A percentile compares a stretch with the other conserved stretches of the same genome.
phyloP scores from a whole-genome alignment of 2,797 vertebrate genomes.

The Psittacula echo region DNA sequence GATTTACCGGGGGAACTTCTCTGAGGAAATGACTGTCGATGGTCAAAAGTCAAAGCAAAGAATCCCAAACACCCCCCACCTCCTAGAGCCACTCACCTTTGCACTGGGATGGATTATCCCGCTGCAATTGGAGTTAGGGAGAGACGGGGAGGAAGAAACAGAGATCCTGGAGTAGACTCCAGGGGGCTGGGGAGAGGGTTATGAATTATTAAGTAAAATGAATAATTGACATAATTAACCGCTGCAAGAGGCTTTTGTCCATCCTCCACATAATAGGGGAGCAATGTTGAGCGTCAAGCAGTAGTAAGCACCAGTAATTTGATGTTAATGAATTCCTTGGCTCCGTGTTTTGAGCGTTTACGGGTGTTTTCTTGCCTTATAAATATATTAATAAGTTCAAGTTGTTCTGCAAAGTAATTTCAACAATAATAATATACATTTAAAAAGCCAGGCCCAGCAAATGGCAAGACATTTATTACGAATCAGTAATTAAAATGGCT shows the following conservation, averaged over 20 bases:
- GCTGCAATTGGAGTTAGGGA: slow-evolving; percentile 18
- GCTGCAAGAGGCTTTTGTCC: slow-evolving; percentile 64
- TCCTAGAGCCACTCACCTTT: slow-evolving; percentile 60
- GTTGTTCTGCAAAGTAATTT: slow-evolving; percentile 60
- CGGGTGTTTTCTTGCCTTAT: slow-evolving; percentile 62
- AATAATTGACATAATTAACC: slow-evolving; percentile 77
- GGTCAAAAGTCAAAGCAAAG: slow-evolving; percentile 34
- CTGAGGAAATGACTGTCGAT: slow-evolving; percentile 25
- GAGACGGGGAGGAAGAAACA: slow-evolving; percentile 16
- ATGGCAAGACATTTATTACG: slow-evolving; percentile 48
- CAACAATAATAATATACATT: neutral
- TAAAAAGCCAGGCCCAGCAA: neutral
- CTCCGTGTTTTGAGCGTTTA: slow-evolving; percentile 51
- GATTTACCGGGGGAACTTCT: slow-evolving; percentile 40
- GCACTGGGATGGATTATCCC: slow-evolving; percentile 11
- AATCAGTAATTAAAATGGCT: slow-evolving; percentile 63
- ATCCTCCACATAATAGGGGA: slow-evolving; percentile 39
- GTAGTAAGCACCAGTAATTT: slow-evolving; percentile 64
- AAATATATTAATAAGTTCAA: slow-evolving; percentile 68
- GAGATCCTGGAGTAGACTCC: slow-evolving; percentile 55
- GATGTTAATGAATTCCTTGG: slow-evolving; percentile 71
- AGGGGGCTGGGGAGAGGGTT: slow-evolving; percentile 24
- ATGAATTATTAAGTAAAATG: slow-evolving; percentile 75
- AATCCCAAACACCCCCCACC: neutral
- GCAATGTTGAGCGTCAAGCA: slow-evolving; percentile 46